These are phyloP conservation scores for Craniophora ligustri DNA, from an alignment of 2,888 invertebrate species.

Conservation along the genomic window DNA sequence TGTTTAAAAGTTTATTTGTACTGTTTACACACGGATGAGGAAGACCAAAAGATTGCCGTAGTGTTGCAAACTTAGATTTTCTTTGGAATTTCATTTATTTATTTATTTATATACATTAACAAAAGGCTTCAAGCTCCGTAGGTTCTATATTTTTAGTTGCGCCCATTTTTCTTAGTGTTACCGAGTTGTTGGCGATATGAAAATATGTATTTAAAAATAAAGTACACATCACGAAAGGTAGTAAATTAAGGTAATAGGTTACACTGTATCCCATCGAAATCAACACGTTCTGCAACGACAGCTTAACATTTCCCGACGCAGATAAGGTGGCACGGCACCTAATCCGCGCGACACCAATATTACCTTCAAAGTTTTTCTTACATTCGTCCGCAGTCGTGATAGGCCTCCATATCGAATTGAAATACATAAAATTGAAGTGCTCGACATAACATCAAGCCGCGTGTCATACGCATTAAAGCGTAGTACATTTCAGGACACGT, in stretches of 20 bases:
- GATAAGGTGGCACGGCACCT: slow-evolving; percentile 37
- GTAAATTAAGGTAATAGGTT: slow-evolving; percentile 47
- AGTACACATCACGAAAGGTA: slow-evolving; percentile 16
- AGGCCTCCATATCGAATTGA: slow-evolving; percentile 60
- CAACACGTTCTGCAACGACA: slow-evolving; percentile 31
- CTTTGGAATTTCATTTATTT: slow-evolving; percentile 22
- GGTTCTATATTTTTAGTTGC: too few species aligned
- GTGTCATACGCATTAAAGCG: slow-evolving; percentile 66
- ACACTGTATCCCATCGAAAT: slow-evolving; percentile 23
- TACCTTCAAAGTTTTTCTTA: slow-evolving; percentile 51
- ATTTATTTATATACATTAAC: slow-evolving; percentile 11
- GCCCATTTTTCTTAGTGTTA: too few species aligned
- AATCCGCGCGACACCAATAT: slow-evolving; percentile 42
- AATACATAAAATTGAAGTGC: slow-evolving; percentile 62
- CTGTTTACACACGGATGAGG: slow-evolving; percentile 44
- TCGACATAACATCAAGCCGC: slow-evolving; percentile 61
- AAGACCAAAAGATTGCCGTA: slow-evolving; percentile 27
- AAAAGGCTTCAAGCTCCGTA: too few species aligned
- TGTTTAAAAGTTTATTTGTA: slow-evolving; percentile 50
- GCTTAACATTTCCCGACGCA: slow-evolving; percentile 35
- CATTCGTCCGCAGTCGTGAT: slow-evolving; percentile 45
- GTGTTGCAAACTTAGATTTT: slow-evolving; percentile 29
- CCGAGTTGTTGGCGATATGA: too few species aligned
- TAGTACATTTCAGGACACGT: slow-evolving; percentile 78
- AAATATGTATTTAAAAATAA: too few species aligned